phyloP scores from a whole-genome alignment of 2,113 vertebrate species.

The Rhinichthys klamathensis region DNA sequence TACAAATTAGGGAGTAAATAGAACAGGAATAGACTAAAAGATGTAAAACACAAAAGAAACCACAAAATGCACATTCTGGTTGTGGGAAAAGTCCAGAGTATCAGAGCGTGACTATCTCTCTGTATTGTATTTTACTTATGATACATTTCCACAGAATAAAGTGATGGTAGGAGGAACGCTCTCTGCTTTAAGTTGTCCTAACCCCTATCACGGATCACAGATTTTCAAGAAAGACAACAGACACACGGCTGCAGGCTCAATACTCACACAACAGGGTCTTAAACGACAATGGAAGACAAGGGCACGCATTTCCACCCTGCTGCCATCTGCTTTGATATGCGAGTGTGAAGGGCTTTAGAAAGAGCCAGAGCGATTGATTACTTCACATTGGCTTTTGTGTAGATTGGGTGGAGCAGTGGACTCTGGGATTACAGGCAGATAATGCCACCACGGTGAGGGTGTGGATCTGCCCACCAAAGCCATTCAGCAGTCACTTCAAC shows the following conservation, averaged over 20 bases:
- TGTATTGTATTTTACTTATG: constrained; percentile 3
- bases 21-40: not conserved
- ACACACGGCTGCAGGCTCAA: constrained; percentile 24
- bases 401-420: constrained; percentile 32
- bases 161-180: not conserved
- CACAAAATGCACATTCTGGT: not conserved
- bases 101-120: constrained; percentile 1
- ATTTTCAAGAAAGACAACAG: constrained; percentile 41
- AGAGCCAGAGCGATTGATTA: constrained; percentile 24
- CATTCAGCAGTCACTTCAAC: not conserved
- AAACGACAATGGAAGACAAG: constrained; percentile 13
- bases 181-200: not conserved
- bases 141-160: constrained; percentile 1
- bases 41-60: not conserved
- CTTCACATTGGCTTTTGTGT: constrained; percentile 40
- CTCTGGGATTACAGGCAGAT: constrained; percentile 25
- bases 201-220: constrained; percentile 24
- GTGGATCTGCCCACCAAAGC: constrained; percentile 30
- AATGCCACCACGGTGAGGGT: constrained; percentile 12
- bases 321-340: constrained; percentile 24
- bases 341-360: constrained; percentile 4
- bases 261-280: constrained; percentile 29
- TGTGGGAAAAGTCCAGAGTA: not conserved
- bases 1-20: not conserved
- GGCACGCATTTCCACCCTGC: constrained; percentile 14